Conservation (phyloP, 2,888 invertebrate genomes). For the Azorinus chamasolen region DNA sequence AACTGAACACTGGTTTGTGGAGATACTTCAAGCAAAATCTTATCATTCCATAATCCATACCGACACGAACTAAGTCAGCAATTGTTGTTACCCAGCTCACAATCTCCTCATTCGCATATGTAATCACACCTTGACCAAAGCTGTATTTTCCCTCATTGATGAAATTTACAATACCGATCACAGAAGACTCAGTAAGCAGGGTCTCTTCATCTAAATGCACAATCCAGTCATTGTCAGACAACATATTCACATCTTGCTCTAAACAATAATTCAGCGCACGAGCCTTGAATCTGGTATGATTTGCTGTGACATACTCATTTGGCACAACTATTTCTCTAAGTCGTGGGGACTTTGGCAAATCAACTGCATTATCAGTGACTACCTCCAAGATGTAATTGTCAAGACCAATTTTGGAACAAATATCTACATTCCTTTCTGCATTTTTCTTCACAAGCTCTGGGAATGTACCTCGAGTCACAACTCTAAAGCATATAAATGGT, state of each 20-base stretch:
- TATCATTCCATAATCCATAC: constrained; percentile 75
- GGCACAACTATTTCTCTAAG: constrained; percentile 77
- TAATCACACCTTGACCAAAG: constrained; percentile 81
- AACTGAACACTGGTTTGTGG: constrained; percentile 79
- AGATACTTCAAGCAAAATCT: constrained; percentile 71
- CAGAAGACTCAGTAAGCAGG: constrained; percentile 76
- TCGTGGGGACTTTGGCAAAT: constrained; percentile 64
- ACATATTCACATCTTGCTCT: constrained; percentile 70
- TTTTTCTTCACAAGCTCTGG: constrained; percentile 73
- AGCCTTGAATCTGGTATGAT: constrained; percentile 76
- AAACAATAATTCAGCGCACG: constrained; percentile 80
- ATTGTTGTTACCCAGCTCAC: constrained; percentile 81
- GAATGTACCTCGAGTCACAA: constrained; percentile 72
- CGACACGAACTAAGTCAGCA: constrained; percentile 78
- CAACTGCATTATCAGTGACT: constrained; percentile 72
- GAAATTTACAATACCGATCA: constrained; percentile 81
- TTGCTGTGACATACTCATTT: constrained; percentile 65
- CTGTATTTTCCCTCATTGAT: constrained; percentile 74
- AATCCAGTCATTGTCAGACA: constrained; percentile 81
- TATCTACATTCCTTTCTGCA: constrained; percentile 71
- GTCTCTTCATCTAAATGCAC: constrained; percentile 83
- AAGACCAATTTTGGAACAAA: constrained; percentile 69
- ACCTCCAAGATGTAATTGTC: constrained; percentile 77
- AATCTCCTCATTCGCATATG: constrained; percentile 77
- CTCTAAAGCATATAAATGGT: constrained; percentile 77